Conservation (phyloP, 2,113 vertebrate genomes). For the Megaptera novaeangliae region DNA sequence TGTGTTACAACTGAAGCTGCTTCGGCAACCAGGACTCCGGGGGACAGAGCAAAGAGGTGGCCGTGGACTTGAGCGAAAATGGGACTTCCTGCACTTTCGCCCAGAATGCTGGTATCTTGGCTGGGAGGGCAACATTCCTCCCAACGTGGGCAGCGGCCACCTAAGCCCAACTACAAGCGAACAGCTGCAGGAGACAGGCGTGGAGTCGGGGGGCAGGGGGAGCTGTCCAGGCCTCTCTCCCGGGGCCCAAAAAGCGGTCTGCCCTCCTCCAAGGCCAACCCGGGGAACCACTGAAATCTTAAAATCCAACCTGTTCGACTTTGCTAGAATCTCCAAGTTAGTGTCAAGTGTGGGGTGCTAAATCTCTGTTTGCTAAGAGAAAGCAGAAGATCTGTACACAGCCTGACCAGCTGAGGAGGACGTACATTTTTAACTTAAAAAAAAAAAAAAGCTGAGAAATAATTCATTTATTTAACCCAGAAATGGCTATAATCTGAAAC, state of each 20-base stretch:
- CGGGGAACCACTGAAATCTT: not conserved
- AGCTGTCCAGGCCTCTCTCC: not conserved
- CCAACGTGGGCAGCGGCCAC: not conserved
- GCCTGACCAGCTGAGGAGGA: conserved; percentile 56
- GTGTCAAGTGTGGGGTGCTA: conserved; percentile 13
- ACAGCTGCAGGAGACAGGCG: accelerated
- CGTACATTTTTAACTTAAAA: conserved; percentile 67
- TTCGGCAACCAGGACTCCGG: conserved; percentile 65
- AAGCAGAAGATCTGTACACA: conserved; percentile 23
- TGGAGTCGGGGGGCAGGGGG: accelerated
- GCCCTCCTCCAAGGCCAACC: not conserved
- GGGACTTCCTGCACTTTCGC: conserved; percentile 31
- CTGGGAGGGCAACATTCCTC: conserved; percentile 35
- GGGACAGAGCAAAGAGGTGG: conserved; percentile 71
- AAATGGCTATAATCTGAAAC: conserved; percentile 76
- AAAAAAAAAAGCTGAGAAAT: conserved; percentile 63
- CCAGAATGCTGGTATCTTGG: not conserved
- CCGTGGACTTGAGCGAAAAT: conserved; percentile 59
- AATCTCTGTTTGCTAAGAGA: conserved; percentile 57
- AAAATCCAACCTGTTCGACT: not conserved
- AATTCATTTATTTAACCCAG: conserved; percentile 82
- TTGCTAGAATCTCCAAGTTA: conserved; percentile 10
- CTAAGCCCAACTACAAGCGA: not conserved
- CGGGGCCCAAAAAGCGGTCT: not conserved
- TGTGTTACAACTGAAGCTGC: conserved; percentile 53